Percentiles rank a stretch among this genome's conserved stretches.
These are phyloP conservation scores for Gymnocephalus cernua DNA, from an alignment of 2,113 vertebrate species.

Conservation along the genomic window DNA sequence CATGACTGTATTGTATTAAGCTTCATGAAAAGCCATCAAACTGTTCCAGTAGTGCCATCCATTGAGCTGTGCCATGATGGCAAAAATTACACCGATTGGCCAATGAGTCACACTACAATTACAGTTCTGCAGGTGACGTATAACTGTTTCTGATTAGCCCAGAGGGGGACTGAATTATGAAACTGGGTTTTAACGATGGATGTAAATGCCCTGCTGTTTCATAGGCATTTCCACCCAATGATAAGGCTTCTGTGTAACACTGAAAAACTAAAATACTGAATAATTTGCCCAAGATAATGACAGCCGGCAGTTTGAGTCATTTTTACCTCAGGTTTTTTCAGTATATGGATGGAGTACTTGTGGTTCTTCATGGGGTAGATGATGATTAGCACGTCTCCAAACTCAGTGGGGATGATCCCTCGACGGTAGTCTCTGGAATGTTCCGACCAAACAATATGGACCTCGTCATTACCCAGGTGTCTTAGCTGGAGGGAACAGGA, in stretches of 20 bases:
- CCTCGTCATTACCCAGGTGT: constrained; percentile 98
- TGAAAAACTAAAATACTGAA: background rate
- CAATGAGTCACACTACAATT: constrained; percentile 17
- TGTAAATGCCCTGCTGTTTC: constrained; percentile 16
- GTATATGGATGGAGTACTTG: constrained; percentile 99
- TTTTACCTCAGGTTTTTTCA: constrained; percentile 97
- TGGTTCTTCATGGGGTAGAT: constrained; percentile 99
- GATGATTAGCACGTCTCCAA: constrained; percentile 97
- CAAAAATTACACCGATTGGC: background rate
- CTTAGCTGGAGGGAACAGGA: constrained; percentile 85
- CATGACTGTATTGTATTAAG: background rate
- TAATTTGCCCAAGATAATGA: background rate
- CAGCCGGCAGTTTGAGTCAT: background rate
- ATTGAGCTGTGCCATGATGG: background rate
- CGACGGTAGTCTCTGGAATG: constrained; percentile 97
- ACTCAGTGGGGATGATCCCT: constrained; percentile 99
- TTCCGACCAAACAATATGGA: constrained; percentile 99
- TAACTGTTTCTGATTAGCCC: constrained; percentile 30
- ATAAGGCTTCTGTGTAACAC: constrained; percentile 1
- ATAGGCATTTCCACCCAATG: constrained; percentile 4
- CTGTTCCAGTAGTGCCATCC: background rate
- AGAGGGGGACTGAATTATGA: constrained; percentile 28
- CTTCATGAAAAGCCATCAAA: background rate
- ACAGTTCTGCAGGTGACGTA: constrained; percentile 10
- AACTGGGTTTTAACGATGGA: constrained; percentile 27